Conservation (phyloP, 2,888 invertebrate genomes). For the Lochmaea capreae region DNA sequence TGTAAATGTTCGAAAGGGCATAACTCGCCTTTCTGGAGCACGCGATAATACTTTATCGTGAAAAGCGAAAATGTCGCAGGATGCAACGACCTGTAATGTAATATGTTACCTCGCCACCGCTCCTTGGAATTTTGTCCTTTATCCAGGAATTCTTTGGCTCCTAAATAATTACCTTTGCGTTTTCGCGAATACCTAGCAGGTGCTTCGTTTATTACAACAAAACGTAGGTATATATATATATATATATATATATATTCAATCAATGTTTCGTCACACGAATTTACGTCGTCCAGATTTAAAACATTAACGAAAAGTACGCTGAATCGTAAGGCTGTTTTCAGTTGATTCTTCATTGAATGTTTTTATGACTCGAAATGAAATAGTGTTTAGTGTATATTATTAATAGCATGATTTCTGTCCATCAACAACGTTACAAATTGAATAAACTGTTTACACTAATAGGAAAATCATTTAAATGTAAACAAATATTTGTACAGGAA, state of each 20-base stretch:
- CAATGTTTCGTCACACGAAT: neutral
- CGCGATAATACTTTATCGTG: conserved; percentile 57
- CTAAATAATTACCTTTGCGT: conserved; percentile 32
- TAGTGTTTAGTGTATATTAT: neutral
- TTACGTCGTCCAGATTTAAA: too few species aligned
- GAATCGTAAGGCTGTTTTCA: neutral
- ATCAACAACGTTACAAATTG: conserved; percentile 19
- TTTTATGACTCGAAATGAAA: neutral
- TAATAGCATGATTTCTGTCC: conserved; percentile 14
- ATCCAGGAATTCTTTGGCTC: conserved; percentile 27
- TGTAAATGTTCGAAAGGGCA: conserved; percentile 39
- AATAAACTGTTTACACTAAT: conserved; percentile 33
- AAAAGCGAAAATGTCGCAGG: conserved; percentile 52
- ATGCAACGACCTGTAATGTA: conserved; percentile 47
- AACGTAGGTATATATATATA: too few species aligned
- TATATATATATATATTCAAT: too few species aligned
- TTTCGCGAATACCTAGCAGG: conserved; percentile 2
- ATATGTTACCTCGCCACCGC: conserved; percentile 36
- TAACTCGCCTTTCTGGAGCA: conserved; percentile 49
- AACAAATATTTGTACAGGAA: conserved; percentile 44
- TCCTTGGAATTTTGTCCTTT: conserved; percentile 31
- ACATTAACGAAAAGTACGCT: neutral
- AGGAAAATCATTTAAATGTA: conserved; percentile 36
- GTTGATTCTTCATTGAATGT: neutral
- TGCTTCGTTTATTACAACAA: conserved; percentile 6